A percentile compares a stretch with the other conserved stretches of the same genome.
phyloP scores from a whole-genome alignment of 1,140 invertebrate genomes.

The Musca vetustissima region DNA sequence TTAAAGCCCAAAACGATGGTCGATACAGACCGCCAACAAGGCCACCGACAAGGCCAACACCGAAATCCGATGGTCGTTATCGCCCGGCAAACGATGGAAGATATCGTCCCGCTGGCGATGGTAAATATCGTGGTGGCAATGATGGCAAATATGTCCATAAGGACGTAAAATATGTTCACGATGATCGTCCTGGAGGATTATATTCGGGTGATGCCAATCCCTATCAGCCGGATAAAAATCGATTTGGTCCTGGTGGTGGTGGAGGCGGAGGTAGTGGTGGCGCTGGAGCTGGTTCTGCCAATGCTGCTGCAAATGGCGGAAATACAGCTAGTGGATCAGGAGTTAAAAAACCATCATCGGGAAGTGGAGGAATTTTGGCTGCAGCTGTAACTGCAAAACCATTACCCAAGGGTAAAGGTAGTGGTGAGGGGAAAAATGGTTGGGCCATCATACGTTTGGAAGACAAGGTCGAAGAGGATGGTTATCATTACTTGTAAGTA shows the following conservation, averaged over 20 bases:
- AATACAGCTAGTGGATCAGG: background rate
- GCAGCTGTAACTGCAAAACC: constrained; percentile 32
- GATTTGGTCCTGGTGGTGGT: constrained; percentile 26
- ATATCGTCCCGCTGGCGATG: constrained; percentile 45
- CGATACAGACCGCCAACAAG: constrained; percentile 42
- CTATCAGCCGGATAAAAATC: constrained; percentile 35
- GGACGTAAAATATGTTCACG: constrained; percentile 47
- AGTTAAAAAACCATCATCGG: constrained; percentile 18
- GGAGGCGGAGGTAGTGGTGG: constrained; percentile 23
- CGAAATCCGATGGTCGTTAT: constrained; percentile 40
- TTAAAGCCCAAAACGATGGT: constrained; percentile 48
- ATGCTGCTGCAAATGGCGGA: constrained; percentile 25
- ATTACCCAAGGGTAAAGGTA: constrained; percentile 41
- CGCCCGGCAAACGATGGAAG: constrained; percentile 38
- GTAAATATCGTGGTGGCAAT: constrained; percentile 35
- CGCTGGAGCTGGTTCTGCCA: too few relatives aligned
- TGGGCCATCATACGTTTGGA: constrained; percentile 48
- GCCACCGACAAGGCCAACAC: background rate
- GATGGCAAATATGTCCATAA: constrained; percentile 43
- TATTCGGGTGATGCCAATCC: constrained; percentile 35
- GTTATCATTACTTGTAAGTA: constrained; percentile 53
- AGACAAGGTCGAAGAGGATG: constrained; percentile 42
- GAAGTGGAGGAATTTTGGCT: constrained; percentile 5
- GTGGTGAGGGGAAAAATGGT: constrained; percentile 42
- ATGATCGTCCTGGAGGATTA: constrained; percentile 39